Evolutionary conservation across 1,140 invertebrate genomes (phyloP).

Genomic region (Apis dorsata): DNA sequence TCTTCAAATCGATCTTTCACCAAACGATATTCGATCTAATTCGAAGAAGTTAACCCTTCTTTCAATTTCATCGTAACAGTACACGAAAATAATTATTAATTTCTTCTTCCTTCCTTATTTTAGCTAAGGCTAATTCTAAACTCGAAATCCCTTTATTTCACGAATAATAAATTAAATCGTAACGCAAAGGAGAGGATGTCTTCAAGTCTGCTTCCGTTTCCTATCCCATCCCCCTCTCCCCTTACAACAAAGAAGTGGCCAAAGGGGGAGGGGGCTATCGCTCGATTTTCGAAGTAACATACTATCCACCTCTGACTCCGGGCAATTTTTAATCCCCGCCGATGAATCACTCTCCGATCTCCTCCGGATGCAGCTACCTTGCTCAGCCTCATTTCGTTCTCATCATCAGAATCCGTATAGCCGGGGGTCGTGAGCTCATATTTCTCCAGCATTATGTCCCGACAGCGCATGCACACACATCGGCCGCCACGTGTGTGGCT

Average conservation of each 20-base stretch:
- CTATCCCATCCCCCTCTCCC: not conserved
- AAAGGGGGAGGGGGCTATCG: not conserved
- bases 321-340: conserved; percentile 50
- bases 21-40: too few species aligned
- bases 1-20: not conserved
- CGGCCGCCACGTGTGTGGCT: conserved; percentile 57
- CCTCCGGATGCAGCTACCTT: conserved; percentile 40
- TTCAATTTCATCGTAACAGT: too few species aligned
- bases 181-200: too few species aligned
- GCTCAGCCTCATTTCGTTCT: conserved; percentile 66
- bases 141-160: too few species aligned
- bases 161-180: too few species aligned
- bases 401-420: conserved; percentile 71
- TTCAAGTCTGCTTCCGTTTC: too few species aligned
- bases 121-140: too few species aligned
- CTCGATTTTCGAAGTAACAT: conserved; percentile 47
- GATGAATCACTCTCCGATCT: conserved; percentile 53
- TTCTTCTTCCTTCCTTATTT: too few species aligned
- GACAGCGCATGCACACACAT: conserved; percentile 65
- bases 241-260: not conserved
- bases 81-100: too few species aligned
- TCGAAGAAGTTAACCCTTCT: too few species aligned
- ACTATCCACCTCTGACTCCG: conserved; percentile 39
- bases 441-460: conserved; percentile 72
- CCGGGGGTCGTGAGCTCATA: conserved; percentile 74